A percentile compares a stretch with the other conserved stretches of the same genome.
Evolutionary conservation across 2,888 invertebrate species (phyloP).

Genomic region (Lasioglossum malachurum): DNA sequence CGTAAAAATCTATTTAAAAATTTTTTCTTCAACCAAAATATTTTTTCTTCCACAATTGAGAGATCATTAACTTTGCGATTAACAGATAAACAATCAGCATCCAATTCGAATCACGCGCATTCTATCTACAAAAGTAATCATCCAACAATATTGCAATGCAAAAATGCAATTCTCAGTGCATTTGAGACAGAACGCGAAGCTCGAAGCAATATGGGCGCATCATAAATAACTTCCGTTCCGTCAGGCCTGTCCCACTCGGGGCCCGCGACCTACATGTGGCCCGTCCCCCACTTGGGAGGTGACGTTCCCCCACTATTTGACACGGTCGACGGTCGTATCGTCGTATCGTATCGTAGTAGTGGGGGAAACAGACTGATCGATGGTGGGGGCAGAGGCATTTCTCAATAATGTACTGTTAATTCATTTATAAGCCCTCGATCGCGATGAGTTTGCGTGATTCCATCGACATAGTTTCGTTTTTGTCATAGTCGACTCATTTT

Average conservation of each 20-base stretch:
- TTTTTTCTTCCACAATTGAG: background rate
- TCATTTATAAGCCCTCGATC: background rate
- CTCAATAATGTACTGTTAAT: background rate
- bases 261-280: too few relatives aligned
- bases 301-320: too few relatives aligned
- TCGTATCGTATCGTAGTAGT: too few relatives aligned
- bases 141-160: too few relatives aligned
- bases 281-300: too few relatives aligned
- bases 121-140: background rate
- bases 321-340: too few relatives aligned
- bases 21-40: background rate
- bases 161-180: background rate
- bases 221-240: background rate
- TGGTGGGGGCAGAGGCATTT: background rate
- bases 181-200: background rate
- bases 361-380: too few relatives aligned
- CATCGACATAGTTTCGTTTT: background rate
- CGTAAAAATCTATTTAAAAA: background rate
- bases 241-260: too few relatives aligned
- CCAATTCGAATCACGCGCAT: background rate
- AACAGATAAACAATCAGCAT: background rate
- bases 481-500: background rate
- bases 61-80: background rate
- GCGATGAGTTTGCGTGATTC: too few relatives aligned
- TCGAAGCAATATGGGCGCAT: background rate